Conservation (phyloP, 1,140 invertebrate genomes). For the Diachasmimorpha longicaudata region DNA sequence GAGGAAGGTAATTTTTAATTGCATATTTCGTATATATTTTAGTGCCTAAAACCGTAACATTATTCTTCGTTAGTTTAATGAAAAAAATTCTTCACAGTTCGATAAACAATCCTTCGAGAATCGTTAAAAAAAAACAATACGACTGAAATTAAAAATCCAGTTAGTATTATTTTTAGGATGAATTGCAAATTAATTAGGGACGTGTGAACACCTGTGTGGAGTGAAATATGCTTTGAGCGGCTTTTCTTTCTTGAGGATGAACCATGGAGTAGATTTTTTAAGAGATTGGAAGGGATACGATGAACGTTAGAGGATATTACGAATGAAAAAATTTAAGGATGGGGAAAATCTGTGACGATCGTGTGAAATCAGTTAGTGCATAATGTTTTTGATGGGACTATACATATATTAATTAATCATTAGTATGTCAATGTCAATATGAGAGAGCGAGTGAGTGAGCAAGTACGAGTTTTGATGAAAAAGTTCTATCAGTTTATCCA, state of each 20-base stretch:
- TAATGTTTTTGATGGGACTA: constrained; percentile 32
- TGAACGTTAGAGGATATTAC: background rate
- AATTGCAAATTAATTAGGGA: background rate
- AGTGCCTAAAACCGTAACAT: background rate
- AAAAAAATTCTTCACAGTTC: constrained; percentile 6
- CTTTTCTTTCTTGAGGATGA: background rate
- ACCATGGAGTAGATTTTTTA: constrained; percentile 2
- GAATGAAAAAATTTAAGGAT: background rate
- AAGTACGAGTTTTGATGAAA: constrained; percentile 39
- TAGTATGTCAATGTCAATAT: constrained; percentile 31
- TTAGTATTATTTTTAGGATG: background rate
- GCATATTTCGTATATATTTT: constrained; percentile 6
- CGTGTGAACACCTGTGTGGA: background rate
- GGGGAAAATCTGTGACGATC: background rate
- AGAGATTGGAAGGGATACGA: background rate
- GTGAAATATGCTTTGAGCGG: background rate
- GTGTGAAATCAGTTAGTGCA: constrained; percentile 7
- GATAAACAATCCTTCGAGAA: background rate
- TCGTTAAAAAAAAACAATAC: background rate
- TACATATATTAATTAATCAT: constrained; percentile 38
- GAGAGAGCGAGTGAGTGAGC: constrained; percentile 45
- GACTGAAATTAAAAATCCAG: background rate
- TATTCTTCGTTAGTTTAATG: background rate
- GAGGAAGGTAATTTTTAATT: background rate
- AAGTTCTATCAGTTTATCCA: constrained; percentile 46